These are phyloP conservation scores for Therioaphis trifolii DNA, from an alignment of 2,888 invertebrate species.

Conservation along the genomic window DNA sequence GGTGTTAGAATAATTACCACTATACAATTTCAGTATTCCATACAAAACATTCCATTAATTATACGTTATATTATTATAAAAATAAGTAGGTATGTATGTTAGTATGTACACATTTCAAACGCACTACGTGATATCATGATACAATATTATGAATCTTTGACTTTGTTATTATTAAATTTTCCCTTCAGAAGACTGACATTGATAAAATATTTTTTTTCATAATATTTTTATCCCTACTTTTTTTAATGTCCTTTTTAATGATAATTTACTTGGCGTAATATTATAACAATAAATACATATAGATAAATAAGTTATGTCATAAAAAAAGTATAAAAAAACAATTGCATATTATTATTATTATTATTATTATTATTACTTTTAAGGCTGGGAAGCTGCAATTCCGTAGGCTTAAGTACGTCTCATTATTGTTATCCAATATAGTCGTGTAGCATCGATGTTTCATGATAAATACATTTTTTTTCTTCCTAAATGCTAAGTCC, in stretches of 20 bases:
- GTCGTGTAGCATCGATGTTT: background rate
- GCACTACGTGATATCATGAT: slow-evolving; percentile 25
- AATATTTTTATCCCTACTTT: slow-evolving; percentile 44
- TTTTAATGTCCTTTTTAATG: slow-evolving; percentile 9
- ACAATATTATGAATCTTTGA: slow-evolving; percentile 22
- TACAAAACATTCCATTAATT: slow-evolving; percentile 50
- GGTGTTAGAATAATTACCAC: background rate
- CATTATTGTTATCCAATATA: slow-evolving; percentile 43
- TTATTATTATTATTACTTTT: slow-evolving; percentile 33
- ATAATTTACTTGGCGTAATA: slow-evolving; percentile 4
- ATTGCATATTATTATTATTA: too few relatives aligned
- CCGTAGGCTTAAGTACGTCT: slow-evolving; percentile 50
- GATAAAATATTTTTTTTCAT: slow-evolving; percentile 40
- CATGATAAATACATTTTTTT: slow-evolving; percentile 2
- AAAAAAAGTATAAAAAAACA: background rate
- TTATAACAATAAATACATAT: background rate
- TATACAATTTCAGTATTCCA: slow-evolving; percentile 46
- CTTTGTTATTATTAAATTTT: slow-evolving; percentile 51
- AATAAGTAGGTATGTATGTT: background rate
- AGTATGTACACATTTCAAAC: slow-evolving; percentile 4
- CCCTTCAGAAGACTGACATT: slow-evolving; percentile 60
- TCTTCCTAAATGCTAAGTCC: slow-evolving; percentile 20
- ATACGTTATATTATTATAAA: slow-evolving; percentile 2
- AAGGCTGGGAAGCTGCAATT: slow-evolving; percentile 63
- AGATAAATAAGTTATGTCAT: background rate